phyloP scores from a whole-genome alignment of 2,113 vertebrate species.

The Addax nasomaculatus region DNA sequence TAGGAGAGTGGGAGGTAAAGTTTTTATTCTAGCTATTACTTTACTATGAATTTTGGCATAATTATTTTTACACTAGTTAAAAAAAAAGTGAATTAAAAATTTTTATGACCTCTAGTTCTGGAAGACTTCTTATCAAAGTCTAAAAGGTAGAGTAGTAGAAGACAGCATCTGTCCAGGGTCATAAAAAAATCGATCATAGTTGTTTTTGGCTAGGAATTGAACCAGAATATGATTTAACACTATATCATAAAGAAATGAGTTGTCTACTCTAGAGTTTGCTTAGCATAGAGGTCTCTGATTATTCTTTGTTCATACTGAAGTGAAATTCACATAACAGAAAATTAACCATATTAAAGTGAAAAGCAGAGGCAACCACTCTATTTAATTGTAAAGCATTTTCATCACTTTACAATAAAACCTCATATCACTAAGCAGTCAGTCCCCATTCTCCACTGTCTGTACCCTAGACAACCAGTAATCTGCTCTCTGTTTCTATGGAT shows the following conservation, averaged over 20 bases:
- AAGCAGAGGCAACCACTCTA: background rate
- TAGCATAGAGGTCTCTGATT: background rate
- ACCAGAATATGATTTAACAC: background rate
- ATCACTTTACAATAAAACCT: background rate
- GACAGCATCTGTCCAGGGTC: background rate
- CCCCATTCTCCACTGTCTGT: background rate
- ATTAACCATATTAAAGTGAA: background rate
- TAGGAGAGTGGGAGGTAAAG: background rate
- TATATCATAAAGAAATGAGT: background rate
- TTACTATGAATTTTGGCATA: background rate
- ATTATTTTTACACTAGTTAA: background rate
- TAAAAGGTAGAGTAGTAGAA: background rate
- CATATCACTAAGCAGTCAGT: background rate
- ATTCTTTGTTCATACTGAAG: background rate
- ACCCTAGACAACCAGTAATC: background rate
- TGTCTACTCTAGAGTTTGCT: background rate
- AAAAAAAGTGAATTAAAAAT: background rate
- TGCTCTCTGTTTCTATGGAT: background rate
- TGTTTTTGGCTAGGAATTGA: background rate
- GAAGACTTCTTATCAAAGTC: background rate
- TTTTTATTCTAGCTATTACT: background rate
- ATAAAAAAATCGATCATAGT: background rate
- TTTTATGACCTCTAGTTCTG: background rate
- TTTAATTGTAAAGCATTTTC: background rate
- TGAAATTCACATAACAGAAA: background rate